Conservation (phyloP, 2,113 vertebrate genomes). For the Craseonycteris thonglongyai region DNA sequence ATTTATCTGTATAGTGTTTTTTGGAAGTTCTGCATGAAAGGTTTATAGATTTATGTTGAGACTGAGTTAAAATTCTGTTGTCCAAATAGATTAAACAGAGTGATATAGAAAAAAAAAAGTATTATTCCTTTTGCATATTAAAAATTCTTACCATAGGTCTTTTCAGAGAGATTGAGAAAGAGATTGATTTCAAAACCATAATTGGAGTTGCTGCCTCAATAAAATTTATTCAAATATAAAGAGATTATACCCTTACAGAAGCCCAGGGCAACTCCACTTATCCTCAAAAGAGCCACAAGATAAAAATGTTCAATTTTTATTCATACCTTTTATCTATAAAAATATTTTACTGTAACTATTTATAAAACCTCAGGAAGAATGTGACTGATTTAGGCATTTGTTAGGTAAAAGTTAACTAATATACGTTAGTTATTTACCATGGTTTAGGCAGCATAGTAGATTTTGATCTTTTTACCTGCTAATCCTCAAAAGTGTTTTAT, state of each 20-base stretch:
- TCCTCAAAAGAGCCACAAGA: background rate
- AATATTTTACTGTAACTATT: background rate
- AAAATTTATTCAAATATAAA: background rate
- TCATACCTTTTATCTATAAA: background rate
- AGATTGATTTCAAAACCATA: background rate
- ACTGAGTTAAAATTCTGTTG: background rate
- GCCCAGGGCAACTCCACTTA: background rate
- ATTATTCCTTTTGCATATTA: background rate
- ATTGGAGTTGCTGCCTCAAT: background rate
- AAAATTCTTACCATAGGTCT: background rate
- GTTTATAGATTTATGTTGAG: background rate
- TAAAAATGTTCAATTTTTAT: background rate
- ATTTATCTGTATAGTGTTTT: background rate
- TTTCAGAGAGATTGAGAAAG: background rate
- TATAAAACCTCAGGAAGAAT: background rate
- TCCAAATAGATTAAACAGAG: background rate
- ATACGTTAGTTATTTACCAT: background rate
- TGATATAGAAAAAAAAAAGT: background rate
- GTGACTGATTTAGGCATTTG: background rate
- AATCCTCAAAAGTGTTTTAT: background rate
- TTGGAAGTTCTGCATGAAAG: background rate
- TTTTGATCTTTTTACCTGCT: constrained; percentile 1
- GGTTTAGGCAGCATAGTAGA: background rate
- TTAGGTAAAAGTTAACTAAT: background rate
- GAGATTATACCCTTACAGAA: background rate